phyloP scores from a whole-genome alignment of 2,888 invertebrate genomes.

The Galerucella calmariensis region DNA sequence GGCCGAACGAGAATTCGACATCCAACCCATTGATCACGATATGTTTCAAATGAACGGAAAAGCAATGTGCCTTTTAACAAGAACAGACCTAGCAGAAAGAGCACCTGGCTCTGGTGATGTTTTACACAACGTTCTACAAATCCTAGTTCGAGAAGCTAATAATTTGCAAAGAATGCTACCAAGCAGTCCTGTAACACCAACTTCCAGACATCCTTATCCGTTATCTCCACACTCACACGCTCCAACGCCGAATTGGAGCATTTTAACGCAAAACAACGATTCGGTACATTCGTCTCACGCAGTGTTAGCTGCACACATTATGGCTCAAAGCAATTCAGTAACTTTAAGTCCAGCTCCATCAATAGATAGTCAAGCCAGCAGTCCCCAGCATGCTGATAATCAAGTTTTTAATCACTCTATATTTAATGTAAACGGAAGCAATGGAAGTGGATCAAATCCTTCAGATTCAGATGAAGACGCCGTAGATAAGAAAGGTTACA shows the following conservation, averaged over 20 bases:
- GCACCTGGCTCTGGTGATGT: slow-evolving; percentile 95
- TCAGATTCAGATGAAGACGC: slow-evolving; percentile 87
- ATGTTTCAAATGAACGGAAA: slow-evolving; percentile 98
- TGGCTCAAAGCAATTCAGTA: slow-evolving; percentile 84
- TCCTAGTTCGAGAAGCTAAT: slow-evolving; percentile 84
- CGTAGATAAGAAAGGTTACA: slow-evolving; percentile 58
- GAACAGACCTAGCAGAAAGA: slow-evolving; percentile 89
- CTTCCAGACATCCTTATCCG: slow-evolving; percentile 78
- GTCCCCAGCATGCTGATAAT: slow-evolving; percentile 80
- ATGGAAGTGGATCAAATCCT: slow-evolving; percentile 74
- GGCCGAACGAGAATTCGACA: slow-evolving; percentile 92
- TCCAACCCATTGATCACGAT: slow-evolving; percentile 91
- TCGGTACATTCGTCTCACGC: slow-evolving; percentile 65
- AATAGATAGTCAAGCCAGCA: slow-evolving; percentile 86
- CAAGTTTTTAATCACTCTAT: slow-evolving; percentile 62
- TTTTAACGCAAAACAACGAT: slow-evolving; percentile 61
- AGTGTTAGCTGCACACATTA: slow-evolving; percentile 77
- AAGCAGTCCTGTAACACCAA: slow-evolving; percentile 84
- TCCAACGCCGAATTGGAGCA: slow-evolving; percentile 80
- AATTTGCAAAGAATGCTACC: slow-evolving; percentile 83
- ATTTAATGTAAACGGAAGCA: slow-evolving; percentile 63
- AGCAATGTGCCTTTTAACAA: slow-evolving; percentile 89
- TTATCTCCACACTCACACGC: slow-evolving; percentile 85
- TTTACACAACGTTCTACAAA: slow-evolving; percentile 90
- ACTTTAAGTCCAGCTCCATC: slow-evolving; percentile 92